Evolutionary conservation across 1,140 invertebrate genomes (phyloP).

Genomic region (Spodoptera litura): DNA sequence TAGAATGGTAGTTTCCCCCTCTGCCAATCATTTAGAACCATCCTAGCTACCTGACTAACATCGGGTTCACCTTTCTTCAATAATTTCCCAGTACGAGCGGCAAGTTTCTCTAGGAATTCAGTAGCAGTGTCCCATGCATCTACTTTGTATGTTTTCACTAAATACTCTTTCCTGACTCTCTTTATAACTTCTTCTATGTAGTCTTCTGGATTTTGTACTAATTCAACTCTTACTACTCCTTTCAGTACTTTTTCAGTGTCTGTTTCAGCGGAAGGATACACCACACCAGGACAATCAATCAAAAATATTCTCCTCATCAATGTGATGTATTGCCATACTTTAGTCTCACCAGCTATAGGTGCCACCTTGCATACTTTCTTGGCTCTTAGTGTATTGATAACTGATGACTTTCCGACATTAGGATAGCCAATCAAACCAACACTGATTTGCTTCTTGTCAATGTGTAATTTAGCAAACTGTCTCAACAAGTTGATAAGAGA

Average conservation of each 20-base stretch:
- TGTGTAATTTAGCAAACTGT: slow-evolving; percentile 98
- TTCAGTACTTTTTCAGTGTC: slow-evolving; percentile 99
- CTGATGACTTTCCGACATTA: slow-evolving; percentile 99
- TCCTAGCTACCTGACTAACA: slow-evolving; percentile 94
- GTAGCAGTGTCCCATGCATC: slow-evolving; percentile 91
- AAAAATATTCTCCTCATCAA: slow-evolving; percentile 98
- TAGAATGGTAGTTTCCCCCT: slow-evolving; percentile 98
- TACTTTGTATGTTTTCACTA: slow-evolving; percentile 97
- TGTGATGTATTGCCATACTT: slow-evolving; percentile 99
- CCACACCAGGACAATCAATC: slow-evolving; percentile 99
- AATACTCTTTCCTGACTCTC: slow-evolving; percentile 95
- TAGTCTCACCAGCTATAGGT: slow-evolving; percentile 99
- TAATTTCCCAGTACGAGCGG: slow-evolving; percentile 94
- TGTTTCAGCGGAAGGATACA: slow-evolving; percentile 96
- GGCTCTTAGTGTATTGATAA: slow-evolving; percentile 98
- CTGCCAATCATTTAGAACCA: slow-evolving; percentile 99
- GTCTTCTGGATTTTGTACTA: slow-evolving; percentile 97
- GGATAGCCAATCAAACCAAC: slow-evolving; percentile 99
- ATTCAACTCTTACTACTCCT: slow-evolving; percentile 97
- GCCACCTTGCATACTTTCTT: slow-evolving; percentile 99
- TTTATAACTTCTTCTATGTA: slow-evolving; percentile 95
- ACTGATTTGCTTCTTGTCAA: slow-evolving; percentile 99
- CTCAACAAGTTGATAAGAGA: slow-evolving; percentile 98
- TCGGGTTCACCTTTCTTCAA: slow-evolving; percentile 99
- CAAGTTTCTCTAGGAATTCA: slow-evolving; percentile 97